Conservation (phyloP, 2,113 vertebrate species). For the Mus spicilegus region DNA sequence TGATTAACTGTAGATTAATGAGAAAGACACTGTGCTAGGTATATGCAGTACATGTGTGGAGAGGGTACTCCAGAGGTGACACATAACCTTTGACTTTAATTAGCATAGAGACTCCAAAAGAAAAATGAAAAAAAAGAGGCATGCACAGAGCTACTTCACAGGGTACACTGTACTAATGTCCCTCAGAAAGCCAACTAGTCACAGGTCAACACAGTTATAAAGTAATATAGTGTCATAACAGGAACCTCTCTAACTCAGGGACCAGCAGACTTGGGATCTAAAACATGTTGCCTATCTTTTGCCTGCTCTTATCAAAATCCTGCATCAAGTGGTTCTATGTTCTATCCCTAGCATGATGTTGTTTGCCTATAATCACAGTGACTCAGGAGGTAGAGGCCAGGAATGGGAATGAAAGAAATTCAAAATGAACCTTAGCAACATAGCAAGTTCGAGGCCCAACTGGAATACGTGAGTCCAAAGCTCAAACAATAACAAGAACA, state of each 20-base stretch:
- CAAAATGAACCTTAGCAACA: background rate
- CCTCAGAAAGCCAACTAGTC: background rate
- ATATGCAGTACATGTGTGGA: background rate
- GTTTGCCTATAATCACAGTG: background rate
- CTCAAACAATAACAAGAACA: background rate
- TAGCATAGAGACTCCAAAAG: background rate
- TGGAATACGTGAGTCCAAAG: too few species aligned
- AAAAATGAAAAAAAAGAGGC: background rate
- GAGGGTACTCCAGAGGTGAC: background rate
- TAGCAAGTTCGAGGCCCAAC: background rate
- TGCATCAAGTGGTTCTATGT: background rate
- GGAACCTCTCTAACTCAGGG: background rate
- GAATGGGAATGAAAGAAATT: background rate
- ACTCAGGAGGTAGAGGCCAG: background rate
- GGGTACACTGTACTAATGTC: background rate
- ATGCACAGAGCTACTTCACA: background rate
- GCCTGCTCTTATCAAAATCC: background rate
- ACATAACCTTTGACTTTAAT: background rate
- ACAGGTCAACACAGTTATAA: background rate
- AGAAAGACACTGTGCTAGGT: background rate
- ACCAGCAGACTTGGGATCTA: background rate
- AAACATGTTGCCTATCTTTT: background rate
- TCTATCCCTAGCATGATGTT: background rate
- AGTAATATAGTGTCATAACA: too few species aligned
- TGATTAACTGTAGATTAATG: slow-evolving; percentile 29